Evolutionary conservation across 2,797 vertebrate genomes (phyloP).

Genomic region (Periophthalmus magnuspinnatus): DNA sequence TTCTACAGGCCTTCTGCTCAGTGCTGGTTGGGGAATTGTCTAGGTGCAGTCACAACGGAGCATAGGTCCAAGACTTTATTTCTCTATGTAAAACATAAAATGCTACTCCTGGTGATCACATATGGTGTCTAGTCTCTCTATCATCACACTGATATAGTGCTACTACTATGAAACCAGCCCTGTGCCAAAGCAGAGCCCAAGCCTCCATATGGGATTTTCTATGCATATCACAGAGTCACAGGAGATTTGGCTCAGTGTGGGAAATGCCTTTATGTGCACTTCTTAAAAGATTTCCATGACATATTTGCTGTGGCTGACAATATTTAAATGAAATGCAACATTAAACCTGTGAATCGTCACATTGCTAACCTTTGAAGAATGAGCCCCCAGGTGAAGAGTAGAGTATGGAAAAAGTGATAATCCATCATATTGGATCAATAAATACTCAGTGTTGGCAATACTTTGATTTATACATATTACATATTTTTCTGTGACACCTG

Average conservation of each 20-base stretch:
- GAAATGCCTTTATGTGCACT: background rate
- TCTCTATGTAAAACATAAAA: slow-evolving; percentile 5
- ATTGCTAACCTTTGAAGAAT: background rate
- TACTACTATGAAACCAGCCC: slow-evolving; percentile 15
- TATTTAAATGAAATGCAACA: background rate
- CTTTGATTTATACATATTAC: no score
- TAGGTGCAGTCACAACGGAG: no score
- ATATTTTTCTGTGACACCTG: no score
- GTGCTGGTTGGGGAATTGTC: background rate
- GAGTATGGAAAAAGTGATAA: background rate
- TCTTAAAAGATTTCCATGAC: background rate
- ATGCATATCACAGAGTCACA: slow-evolving; percentile 6
- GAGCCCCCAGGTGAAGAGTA: background rate
- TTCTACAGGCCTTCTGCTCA: background rate
- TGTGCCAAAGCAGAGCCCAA: slow-evolving; percentile 11
- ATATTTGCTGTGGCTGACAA: background rate
- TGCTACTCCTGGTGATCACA: slow-evolving; percentile 32
- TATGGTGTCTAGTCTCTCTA: slow-evolving; percentile 29
- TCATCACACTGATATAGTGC: slow-evolving; percentile 33
- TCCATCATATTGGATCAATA: background rate
- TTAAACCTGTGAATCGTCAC: background rate
- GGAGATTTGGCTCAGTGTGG: slow-evolving; percentile 2
- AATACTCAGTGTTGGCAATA: background rate
- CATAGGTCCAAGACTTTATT: background rate
- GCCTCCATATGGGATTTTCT: slow-evolving; percentile 20